Evolutionary conservation across 2,888 invertebrate genomes (phyloP).

Genomic region (Patella caerulea): DNA sequence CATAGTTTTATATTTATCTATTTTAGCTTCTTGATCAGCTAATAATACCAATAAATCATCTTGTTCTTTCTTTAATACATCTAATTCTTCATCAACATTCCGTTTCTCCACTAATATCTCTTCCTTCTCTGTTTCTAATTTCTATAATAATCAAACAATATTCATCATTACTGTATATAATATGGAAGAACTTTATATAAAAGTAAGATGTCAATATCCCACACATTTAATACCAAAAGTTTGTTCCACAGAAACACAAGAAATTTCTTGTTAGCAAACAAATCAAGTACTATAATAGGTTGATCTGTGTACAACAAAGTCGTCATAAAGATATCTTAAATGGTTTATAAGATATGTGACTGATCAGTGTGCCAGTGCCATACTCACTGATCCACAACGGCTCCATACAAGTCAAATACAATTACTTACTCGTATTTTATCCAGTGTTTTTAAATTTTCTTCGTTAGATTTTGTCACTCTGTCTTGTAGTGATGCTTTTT

Average conservation of each 20-base stretch:
- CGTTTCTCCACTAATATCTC: constrained; percentile 40
- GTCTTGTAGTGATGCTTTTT: constrained; percentile 54
- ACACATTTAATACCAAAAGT: too few relatives aligned
- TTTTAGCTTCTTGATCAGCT: constrained; percentile 87
- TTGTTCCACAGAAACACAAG: too few relatives aligned
- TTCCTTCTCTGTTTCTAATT: constrained; percentile 63
- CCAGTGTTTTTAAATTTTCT: constrained; percentile 59
- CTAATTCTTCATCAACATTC: constrained; percentile 55
- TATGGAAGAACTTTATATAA: too few relatives aligned
- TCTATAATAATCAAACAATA: constrained; percentile 38
- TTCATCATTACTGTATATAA: too few relatives aligned
- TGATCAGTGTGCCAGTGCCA: too few relatives aligned
- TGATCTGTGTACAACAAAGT: too few relatives aligned
- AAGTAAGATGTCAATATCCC: too few relatives aligned
- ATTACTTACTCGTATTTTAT: constrained; percentile 55
- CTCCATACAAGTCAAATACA: not conserved
- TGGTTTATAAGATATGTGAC: too few relatives aligned
- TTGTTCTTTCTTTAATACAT: constrained; percentile 85
- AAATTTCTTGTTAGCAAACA: too few relatives aligned
- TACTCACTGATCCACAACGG: too few relatives aligned
- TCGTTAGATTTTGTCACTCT: constrained; percentile 62
- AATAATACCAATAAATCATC: constrained; percentile 92
- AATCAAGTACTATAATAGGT: too few relatives aligned
- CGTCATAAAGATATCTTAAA: too few relatives aligned
- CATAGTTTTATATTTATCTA: constrained; percentile 77